Evolutionary conservation across 2,113 vertebrate genomes (phyloP).

Genomic region (Tragelaphus buxtoni): DNA sequence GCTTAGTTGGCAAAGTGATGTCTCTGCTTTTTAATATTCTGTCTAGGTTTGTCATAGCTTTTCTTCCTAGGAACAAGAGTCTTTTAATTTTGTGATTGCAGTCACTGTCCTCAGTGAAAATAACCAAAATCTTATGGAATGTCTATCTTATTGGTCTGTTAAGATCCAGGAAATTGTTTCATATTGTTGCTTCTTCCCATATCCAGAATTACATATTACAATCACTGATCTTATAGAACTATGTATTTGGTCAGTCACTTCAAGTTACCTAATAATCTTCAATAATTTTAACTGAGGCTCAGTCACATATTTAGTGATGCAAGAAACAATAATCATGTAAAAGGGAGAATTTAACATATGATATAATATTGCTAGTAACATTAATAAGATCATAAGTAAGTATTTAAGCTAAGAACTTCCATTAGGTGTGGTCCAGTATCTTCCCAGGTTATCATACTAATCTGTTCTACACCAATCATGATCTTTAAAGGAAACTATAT

Average conservation of each 20-base stretch:
- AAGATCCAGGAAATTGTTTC: neutral
- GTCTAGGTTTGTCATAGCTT: neutral
- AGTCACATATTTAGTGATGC: neutral
- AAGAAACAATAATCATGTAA: neutral
- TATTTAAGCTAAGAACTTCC: neutral
- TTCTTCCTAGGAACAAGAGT: neutral
- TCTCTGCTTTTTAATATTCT: neutral
- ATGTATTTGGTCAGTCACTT: neutral
- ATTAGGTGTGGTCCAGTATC: neutral
- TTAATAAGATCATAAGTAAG: neutral
- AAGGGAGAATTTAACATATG: neutral
- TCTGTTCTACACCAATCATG: neutral
- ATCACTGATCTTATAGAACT: neutral
- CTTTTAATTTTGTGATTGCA: neutral
- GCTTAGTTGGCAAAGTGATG: neutral
- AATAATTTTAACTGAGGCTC: neutral
- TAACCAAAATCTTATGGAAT: neutral
- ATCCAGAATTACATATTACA: neutral
- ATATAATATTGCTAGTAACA: neutral
- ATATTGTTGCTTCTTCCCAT: neutral
- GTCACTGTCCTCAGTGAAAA: neutral
- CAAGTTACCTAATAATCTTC: neutral
- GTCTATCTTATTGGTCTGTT: neutral
- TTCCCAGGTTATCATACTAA: neutral
- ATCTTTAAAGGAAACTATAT: neutral